Evolutionary conservation across 2,797 vertebrate species (phyloP).

Genomic region (Micrastur ruficollis): DNA sequence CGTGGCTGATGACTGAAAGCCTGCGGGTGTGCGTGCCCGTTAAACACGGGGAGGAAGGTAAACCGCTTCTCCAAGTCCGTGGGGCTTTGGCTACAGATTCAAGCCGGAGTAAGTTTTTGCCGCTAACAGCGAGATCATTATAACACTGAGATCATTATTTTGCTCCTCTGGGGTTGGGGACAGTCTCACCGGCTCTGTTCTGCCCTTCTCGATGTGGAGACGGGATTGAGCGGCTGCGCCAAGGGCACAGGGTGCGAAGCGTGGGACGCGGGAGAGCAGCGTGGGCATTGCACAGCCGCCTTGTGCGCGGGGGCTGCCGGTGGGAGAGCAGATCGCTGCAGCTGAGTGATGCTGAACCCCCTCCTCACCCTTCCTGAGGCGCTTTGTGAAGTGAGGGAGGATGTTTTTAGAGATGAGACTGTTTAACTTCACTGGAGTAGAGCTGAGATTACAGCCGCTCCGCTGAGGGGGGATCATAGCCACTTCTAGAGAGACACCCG

Average conservation of each 20-base stretch:
- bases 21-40: rapidly evolving
- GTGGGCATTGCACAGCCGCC: neutral
- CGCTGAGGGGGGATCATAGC: rapidly evolving
- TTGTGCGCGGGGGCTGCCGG: rapidly evolving
- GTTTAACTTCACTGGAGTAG: neutral
- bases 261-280: neutral
- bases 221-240: neutral
- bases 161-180: neutral
- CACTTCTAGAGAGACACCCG: neutral
- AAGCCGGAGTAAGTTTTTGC: neutral
- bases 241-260: neutral
- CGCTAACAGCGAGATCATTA: rapidly evolving
- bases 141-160: neutral
- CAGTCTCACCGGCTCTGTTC: neutral
- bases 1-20: neutral
- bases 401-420: neutral
- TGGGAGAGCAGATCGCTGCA: neutral
- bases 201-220: neutral
- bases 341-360: neutral
- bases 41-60: neutral
- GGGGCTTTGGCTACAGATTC: neutral
- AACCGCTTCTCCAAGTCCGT: neutral
- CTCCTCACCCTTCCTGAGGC: neutral
- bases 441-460: neutral
- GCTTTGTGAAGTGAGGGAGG: neutral